Percentiles rank a stretch among this genome's conserved stretches.
phyloP scores from a whole-genome alignment of 2,113 vertebrate genomes.

The Psittacara wagleri region DNA sequence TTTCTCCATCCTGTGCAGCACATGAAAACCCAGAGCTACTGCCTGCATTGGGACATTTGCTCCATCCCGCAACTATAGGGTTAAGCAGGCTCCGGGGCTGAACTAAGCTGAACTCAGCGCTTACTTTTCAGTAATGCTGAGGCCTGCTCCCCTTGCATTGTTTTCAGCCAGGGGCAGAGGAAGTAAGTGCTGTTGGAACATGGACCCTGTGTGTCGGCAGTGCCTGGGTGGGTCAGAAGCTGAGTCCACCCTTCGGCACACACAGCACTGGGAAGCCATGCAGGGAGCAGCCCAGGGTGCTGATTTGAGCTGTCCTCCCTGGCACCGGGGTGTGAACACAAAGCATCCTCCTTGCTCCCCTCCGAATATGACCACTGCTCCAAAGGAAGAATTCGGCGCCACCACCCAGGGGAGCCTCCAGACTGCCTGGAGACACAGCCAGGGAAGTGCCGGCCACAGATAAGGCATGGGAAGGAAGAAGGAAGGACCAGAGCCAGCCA shows the following conservation, averaged over 20 bases:
- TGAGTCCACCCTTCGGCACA: background rate
- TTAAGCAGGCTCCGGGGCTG: background rate
- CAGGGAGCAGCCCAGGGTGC: background rate
- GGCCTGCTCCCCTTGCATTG: background rate
- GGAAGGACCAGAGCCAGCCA: background rate
- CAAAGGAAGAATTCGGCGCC: background rate
- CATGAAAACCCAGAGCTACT: rapidly evolving
- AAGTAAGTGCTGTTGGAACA: background rate
- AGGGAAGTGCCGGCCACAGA: background rate
- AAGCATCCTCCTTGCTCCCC: background rate
- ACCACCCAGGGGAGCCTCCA: background rate
- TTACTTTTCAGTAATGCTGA: constrained; percentile 45
- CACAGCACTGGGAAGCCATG: rapidly evolving
- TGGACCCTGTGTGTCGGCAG: rapidly evolving
- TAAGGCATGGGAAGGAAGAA: constrained; percentile 17
- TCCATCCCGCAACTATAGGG: background rate
- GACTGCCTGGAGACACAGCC: background rate
- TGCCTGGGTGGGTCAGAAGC: background rate
- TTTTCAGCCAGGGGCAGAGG: constrained; percentile 23
- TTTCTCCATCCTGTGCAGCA: background rate
- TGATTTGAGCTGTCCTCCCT: background rate
- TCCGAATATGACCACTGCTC: rapidly evolving
- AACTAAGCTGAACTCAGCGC: constrained; percentile 53
- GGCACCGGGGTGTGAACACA: background rate
- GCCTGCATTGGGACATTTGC: rapidly evolving